phyloP scores from a whole-genome alignment of 2,888 invertebrate genomes.

The Tenthredo amoena region DNA sequence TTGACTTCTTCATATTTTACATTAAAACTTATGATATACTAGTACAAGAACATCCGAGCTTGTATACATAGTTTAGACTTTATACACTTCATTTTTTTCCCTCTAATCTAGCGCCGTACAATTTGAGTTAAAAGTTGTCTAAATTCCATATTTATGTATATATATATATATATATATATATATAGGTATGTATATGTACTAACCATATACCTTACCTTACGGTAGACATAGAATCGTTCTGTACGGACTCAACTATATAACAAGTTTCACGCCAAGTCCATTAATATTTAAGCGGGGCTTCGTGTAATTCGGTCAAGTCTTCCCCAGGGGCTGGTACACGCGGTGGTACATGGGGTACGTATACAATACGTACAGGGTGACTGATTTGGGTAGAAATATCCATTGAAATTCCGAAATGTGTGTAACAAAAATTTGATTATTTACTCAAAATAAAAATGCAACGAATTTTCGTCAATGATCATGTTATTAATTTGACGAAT shows the following conservation, averaged over 20 bases:
- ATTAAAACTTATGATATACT: slow-evolving; percentile 10
- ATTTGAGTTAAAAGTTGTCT: background rate
- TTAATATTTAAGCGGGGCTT: slow-evolving; percentile 66
- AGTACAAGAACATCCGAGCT: background rate
- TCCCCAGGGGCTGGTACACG: slow-evolving; percentile 61
- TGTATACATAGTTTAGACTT: background rate
- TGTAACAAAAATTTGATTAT: slow-evolving; percentile 51
- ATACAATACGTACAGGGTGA: slow-evolving; percentile 55
- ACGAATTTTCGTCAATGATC: background rate
- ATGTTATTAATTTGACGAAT: no score
- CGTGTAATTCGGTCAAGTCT: slow-evolving; percentile 66
- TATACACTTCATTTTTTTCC: no score
- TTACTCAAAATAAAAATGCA: background rate
- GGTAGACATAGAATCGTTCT: slow-evolving; percentile 2
- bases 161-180: background rate
- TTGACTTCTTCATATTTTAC: background rate
- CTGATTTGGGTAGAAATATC: background rate
- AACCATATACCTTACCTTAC: background rate
- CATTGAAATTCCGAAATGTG: no score
- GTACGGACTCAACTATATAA: slow-evolving; percentile 31
- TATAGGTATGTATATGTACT: background rate
- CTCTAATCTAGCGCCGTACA: no score
- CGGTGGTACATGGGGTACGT: slow-evolving; percentile 61
- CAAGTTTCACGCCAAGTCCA: slow-evolving; percentile 56
- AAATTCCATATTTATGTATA: background rate